phyloP scores from a whole-genome alignment of 2,888 invertebrate species.

The Zaprionus obscuricornis region DNA sequence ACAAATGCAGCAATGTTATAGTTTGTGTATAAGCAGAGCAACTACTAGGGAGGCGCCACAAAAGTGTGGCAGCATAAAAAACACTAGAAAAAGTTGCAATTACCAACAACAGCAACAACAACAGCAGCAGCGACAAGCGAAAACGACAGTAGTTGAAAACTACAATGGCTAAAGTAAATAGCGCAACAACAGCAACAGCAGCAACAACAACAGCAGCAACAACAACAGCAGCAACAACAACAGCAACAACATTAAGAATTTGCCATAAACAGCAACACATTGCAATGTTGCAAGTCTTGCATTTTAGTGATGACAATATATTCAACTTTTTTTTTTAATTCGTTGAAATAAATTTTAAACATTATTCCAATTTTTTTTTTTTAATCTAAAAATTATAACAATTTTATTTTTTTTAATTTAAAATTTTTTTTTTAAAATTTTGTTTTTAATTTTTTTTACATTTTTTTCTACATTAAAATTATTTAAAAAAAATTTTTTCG shows the following conservation, averaged over 20 bases:
- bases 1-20: no score
- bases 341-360: no score
- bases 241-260: conserved; percentile 22
- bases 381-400: no score
- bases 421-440: no score
- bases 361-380: no score
- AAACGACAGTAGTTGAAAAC: conserved; percentile 17
- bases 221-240: conserved; percentile 13
- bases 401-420: no score
- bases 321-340: no score
- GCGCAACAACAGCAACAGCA: conserved; percentile 24
- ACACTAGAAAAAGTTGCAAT: conserved; percentile 60
- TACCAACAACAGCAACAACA: conserved; percentile 50
- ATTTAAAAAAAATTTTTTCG: no score
- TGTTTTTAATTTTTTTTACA: no score
- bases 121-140: conserved; percentile 29
- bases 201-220: conserved; percentile 18
- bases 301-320: conserved; percentile 48
- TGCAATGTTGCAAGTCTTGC: conserved; percentile 45
- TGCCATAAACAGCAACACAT: conserved; percentile 56
- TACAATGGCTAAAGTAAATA: conserved; percentile 55
- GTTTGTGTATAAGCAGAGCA: no score
- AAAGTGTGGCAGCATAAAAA: conserved; percentile 54
- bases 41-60: conserved; percentile 37
- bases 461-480: no score